Base-by-base conservation (phyloP, 2,113 vertebrate genomes). In the Dipodomys spectabilis region DNA sequence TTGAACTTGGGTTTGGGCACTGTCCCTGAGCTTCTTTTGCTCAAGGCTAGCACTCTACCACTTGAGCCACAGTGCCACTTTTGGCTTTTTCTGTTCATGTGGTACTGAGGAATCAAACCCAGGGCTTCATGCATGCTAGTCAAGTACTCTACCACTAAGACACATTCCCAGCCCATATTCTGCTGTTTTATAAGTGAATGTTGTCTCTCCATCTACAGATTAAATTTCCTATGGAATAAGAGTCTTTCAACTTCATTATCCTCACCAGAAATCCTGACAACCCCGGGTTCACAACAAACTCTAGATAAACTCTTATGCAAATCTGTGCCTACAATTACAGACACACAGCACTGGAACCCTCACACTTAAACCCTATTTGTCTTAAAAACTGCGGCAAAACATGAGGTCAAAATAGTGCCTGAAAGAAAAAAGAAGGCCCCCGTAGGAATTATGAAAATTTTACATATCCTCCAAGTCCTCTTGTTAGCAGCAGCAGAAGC, bases 401-500 rank as follows among this genome's bases (percentile, higher is more conserved):
- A 67, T 32, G 44, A 88, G 25, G 19, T 19, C 62, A 95, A 93
- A 83, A 62, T 57, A 77, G 13, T 13, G 20, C 69, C 60, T 82
- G 2, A 86, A 93, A 79, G 49, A 32, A 83, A 69, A 72, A 86
- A 64, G 13, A 9, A 5, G 23, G n/a, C 32, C 93, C 30, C 90
- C 82, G 60, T 28, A 78, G 69, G 72, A 96, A 94, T 86, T 93
- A 78, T 35, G 49, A 22, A 92, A 93, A 90, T 45, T 84, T 10
- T 93, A 28, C 27, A 77, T 69, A 86, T 72, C 86, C 62, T 91
- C 86, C 77, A 82, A 75, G n/a, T 23, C 57, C 68, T 80, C 78
- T 86, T 86, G 72, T 88, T 93, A 94, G 93, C 45, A 92, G 71
- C 53, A 90, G 65, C 84, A 90, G 85, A 80, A 60, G 30, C 82